Evolutionary conservation across 1,140 invertebrate genomes (phyloP), one percentile per base, ranked within the genome.

Genomic region (Magallana ariakensis): DNA sequence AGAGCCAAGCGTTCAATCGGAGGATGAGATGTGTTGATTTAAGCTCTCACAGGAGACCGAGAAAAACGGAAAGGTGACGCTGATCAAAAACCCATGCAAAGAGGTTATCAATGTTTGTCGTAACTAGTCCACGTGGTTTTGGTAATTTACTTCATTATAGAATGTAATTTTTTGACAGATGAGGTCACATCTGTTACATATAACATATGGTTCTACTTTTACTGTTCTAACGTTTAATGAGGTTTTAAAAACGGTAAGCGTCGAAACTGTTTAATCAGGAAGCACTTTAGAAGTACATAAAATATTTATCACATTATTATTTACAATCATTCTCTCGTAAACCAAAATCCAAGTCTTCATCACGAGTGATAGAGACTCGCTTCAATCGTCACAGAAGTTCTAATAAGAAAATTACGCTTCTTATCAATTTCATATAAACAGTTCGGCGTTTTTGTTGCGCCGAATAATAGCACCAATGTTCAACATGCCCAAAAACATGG

Each of bases 271-370:
- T 55, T 55, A 82, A 82, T 55, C 4, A 82, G n/a, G 80, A 82
- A 82, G 80, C 80, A 82, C 80, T 82, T 82, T 82, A 55, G 54
- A 82, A 82, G 80, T 82, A 54, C 66, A 75, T 75, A 75, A 75
- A 75, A 75, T 75, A 82, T 55, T 55, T 54, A 54, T 54, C 80
- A 82, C 19, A 62, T n/a, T 16, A 62, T 13, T 75, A 75, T 75
- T 75, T 75, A 75, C 66, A 75, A 10, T 75, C 22, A 26, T 75
- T 11, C 6, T 10, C 66, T 26, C 66, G 11, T 10, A 22, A 19
- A 22, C 5, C 13, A 10, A 7, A 26, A 26, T 33, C 22, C 9
- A 33, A 8, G 66, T 75, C 22, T 26, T 75, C 15, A n/a, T 15
- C 16, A 19, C 58, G 19, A 8, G 16, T 62, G 58, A 62, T 22